Base-by-base conservation (phyloP, 2,888 invertebrate genomes). In the Drosophila atripex region DNA sequence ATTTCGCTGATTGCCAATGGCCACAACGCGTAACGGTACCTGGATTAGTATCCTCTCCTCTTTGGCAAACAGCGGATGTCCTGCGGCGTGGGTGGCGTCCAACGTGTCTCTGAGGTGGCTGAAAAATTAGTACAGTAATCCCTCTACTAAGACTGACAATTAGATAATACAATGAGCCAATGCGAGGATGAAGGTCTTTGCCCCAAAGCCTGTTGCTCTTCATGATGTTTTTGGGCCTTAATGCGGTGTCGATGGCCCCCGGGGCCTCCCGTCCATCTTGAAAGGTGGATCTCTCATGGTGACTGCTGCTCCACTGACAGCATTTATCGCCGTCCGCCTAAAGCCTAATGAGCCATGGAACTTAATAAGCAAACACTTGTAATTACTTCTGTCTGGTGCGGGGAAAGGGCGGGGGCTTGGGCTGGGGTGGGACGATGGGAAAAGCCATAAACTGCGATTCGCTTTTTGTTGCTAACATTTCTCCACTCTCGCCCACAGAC, bases 331-430 rank as follows among this genome's bases (percentile, higher is more conserved):
- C 75, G 73, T 79, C 79, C n/a, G 35, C 79, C n/a, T n/a, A n/a
- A 35, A 35, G 85, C 82, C 87, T 86, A 82, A 82, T 82, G 82
- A 82, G 86, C 82, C 82, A 86, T 82, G 82, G 82, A 86, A 86
- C 82, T 86, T 82, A 82, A 82, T 82, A 82, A 82, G 82, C 86
- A 82, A 82, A 85, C 85, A 78, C 85, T 82, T 82, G 85, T 80
- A 82, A 82, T 82, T 86, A 78, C 82, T 82, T 80, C 76, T 71
- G 77, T 66, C 74, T 50, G 54, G 41, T 18, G 21, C n/a, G n/a
- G 35, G 35, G 23, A 50, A 25, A 14, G 12, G n/a, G n/a, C n/a
- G n/a, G n/a, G n/a, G n/a, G n/a, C n/a, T n/a, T n/a, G n/a, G n/a
- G n/a, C n/a, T n/a, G 35, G 14, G 18, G 18, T 2, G 18, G 18